phyloP scores from a whole-genome alignment of 2,113 vertebrate species.

The Prunella fulvescens region DNA sequence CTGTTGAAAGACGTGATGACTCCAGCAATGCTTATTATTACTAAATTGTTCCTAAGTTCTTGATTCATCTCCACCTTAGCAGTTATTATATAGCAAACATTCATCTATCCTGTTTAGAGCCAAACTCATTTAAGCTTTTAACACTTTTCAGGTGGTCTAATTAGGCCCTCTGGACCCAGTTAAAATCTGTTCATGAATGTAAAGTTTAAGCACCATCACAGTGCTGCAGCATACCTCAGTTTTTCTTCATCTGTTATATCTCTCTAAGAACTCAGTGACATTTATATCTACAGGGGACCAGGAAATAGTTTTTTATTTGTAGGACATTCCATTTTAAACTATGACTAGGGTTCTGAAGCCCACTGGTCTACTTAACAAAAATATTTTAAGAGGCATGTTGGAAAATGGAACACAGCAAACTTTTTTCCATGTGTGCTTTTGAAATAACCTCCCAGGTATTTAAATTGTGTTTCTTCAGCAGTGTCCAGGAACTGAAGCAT shows the following conservation, averaged over 20 bases:
- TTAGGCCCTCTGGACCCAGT: constrained; percentile 4
- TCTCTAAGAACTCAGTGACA: background rate
- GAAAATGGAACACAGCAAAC: background rate
- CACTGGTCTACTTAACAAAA: background rate
- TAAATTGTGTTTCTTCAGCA: background rate
- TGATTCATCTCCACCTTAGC: background rate
- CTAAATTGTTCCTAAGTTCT: background rate
- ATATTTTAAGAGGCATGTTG: background rate
- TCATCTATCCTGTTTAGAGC: background rate
- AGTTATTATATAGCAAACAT: background rate
- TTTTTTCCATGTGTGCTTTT: background rate
- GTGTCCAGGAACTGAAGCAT: background rate
- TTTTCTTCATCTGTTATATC: background rate
- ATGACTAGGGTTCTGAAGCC: background rate
- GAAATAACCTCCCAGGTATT: background rate
- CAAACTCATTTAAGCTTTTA: background rate
- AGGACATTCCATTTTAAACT: background rate
- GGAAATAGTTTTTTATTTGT: background rate
- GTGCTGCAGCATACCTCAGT: background rate
- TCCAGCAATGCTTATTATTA: background rate
- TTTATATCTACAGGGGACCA: background rate
- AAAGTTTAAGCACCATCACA: background rate
- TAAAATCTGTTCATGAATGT: background rate
- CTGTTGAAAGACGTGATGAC: background rate
- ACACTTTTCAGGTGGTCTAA: background rate